Evolutionary conservation across 2,888 invertebrate genomes (phyloP).

Genomic region (Argynnis bischoffii): DNA sequence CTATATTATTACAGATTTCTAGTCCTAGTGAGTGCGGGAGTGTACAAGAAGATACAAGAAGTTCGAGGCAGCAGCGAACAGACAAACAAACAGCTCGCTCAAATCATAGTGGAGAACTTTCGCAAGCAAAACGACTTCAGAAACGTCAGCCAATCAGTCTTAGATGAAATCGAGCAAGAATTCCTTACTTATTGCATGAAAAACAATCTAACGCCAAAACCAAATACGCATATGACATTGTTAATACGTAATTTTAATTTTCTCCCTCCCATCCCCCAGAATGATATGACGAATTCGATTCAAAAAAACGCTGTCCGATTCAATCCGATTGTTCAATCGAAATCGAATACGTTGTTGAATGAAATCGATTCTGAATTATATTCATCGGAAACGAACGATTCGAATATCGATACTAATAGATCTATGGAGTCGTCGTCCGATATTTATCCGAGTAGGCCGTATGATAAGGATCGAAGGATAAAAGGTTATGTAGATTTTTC

Average conservation of each 20-base stretch:
- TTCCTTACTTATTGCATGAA: slow-evolving; percentile 90
- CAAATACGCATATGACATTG: slow-evolving; percentile 92
- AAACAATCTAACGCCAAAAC: slow-evolving; percentile 77
- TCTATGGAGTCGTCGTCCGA: slow-evolving; percentile 72
- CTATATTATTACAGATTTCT: slow-evolving; percentile 84
- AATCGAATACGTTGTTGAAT: slow-evolving; percentile 69
- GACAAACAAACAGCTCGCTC: slow-evolving; percentile 90
- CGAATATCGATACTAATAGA: slow-evolving; percentile 66
- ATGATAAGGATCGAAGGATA: slow-evolving; percentile 86
- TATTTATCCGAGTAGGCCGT: slow-evolving; percentile 63
- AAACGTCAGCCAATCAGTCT: slow-evolving; percentile 92
- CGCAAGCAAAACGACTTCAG: slow-evolving; percentile 89
- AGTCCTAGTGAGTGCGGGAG: slow-evolving; percentile 91
- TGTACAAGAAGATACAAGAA: slow-evolving; percentile 92
- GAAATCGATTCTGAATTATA: slow-evolving; percentile 71
- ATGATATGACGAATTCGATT: slow-evolving; percentile 36
- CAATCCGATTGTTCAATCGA: slow-evolving; percentile 83
- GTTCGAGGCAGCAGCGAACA: slow-evolving; percentile 86
- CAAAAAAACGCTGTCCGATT: slow-evolving; percentile 73
- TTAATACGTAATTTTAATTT: slow-evolving; percentile 93
- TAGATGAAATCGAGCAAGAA: slow-evolving; percentile 91
- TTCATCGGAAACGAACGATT: slow-evolving; percentile 64
- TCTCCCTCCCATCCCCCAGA: slow-evolving; percentile 84
- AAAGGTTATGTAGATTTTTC: slow-evolving; percentile 93
- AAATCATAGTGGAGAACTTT: slow-evolving; percentile 92